Percentiles rank a stretch among this genome's conserved stretches.
Evolutionary conservation across 2,113 vertebrate species (phyloP).

Genomic region (Bos indicus): DNA sequence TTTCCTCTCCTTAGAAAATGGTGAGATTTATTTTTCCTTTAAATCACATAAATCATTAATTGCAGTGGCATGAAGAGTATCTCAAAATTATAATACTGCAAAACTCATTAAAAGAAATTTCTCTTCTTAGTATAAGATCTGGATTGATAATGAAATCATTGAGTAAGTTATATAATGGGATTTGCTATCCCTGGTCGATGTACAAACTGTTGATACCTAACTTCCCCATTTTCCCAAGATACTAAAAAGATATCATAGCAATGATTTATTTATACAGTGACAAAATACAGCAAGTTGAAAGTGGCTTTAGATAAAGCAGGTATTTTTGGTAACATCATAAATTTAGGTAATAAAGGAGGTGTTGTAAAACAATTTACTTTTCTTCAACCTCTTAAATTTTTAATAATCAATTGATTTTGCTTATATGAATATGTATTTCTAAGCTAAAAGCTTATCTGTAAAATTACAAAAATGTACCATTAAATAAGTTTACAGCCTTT

Average conservation of each 20-base stretch:
- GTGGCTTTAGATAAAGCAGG: background rate
- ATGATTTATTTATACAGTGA: background rate
- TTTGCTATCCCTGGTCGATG: background rate
- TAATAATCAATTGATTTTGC: background rate
- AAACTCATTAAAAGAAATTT: constrained; percentile 15
- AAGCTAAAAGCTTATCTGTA: background rate
- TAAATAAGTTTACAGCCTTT: background rate
- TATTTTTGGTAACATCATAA: constrained; percentile 1
- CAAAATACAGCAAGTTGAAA: background rate
- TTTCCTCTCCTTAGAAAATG: constrained; percentile 53
- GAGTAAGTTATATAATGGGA: background rate
- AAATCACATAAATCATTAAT: constrained; percentile 65
- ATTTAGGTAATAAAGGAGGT: background rate
- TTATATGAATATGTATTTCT: background rate
- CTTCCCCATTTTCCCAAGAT: background rate
- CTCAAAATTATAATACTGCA: constrained; percentile 6
- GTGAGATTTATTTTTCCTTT: constrained; percentile 30
- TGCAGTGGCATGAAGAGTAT: background rate
- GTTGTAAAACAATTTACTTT: background rate
- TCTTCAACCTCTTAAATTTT: background rate
- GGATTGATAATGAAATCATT: background rate
- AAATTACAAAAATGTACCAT: background rate
- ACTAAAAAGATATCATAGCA: background rate
- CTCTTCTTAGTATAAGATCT: background rate
- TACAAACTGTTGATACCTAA: background rate